These are phyloP conservation scores for Drosophila leontia DNA, from an alignment of 1,140 invertebrate genomes.

Conservation along the genomic window DNA sequence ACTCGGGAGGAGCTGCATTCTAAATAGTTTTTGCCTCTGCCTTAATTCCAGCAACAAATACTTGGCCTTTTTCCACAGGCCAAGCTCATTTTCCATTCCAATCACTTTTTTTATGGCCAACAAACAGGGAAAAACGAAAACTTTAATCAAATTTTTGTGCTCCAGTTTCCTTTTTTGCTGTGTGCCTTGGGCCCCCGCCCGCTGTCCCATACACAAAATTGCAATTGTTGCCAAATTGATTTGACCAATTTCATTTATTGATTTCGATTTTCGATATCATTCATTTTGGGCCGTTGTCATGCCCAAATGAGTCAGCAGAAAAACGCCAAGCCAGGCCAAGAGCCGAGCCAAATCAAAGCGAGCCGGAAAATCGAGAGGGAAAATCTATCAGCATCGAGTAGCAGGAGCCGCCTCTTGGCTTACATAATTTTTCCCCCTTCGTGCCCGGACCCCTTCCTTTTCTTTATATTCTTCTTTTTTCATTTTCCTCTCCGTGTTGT, in stretches of 20 bases:
- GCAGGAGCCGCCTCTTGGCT: constrained; percentile 31
- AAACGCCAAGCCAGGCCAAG: constrained; percentile 12
- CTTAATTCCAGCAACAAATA: constrained; percentile 24
- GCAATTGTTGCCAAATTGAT: constrained; percentile 83
- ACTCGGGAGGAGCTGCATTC: constrained; percentile 7
- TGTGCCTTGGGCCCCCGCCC: not conserved
- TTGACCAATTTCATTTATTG: constrained; percentile 83
- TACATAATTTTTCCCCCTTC: constrained; percentile 57
- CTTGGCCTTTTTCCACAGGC: constrained; percentile 17
- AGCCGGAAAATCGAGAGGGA: constrained; percentile 49
- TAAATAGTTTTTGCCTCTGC: constrained; percentile 4
- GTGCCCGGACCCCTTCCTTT: constrained; percentile 1
- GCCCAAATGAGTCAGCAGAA: constrained; percentile 76
- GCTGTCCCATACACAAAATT: constrained; percentile 47
- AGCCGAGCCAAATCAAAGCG: constrained; percentile 45
- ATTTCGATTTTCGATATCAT: constrained; percentile 82
- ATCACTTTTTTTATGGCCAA: constrained; percentile 26
- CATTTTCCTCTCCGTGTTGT: constrained; percentile 24
- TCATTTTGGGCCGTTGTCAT: constrained; percentile 69
- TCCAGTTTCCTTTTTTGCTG: constrained; percentile 50
- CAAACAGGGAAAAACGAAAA: constrained; percentile 33
- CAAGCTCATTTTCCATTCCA: constrained; percentile 32
- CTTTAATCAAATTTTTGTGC: constrained; percentile 76
- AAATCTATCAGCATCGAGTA: constrained; percentile 56
- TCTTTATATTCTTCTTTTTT: constrained; percentile 10